A percentile compares a stretch with the other conserved stretches of the same genome.
These are phyloP conservation scores for Neoarius graeffei DNA, from an alignment of 2,113 vertebrate species.

Conservation along the genomic window DNA sequence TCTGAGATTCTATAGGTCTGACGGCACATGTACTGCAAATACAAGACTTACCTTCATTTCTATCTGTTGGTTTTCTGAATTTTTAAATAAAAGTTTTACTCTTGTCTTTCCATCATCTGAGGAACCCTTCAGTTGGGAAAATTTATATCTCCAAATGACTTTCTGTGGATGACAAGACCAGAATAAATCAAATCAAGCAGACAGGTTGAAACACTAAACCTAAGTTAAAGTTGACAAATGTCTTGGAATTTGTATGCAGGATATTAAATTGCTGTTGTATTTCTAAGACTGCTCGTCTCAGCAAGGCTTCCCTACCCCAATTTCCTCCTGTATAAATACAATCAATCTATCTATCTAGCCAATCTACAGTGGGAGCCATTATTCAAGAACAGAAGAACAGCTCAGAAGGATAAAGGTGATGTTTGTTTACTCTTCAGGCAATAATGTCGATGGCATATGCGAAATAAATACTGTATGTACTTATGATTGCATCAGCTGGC, in stretches of 20 bases:
- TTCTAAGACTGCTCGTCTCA: neutral
- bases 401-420: neutral
- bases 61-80: slow-evolving; percentile 87
- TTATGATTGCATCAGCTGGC: neutral
- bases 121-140: slow-evolving; percentile 94
- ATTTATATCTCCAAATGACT: slow-evolving; percentile 88
- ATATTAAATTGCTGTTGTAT: neutral
- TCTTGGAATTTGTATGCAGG: neutral
- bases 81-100: slow-evolving; percentile 90
- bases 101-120: slow-evolving; percentile 91
- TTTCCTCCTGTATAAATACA: slow-evolving; percentile 11
- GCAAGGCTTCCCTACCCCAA: neutral
- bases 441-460: neutral
- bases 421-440: slow-evolving; percentile 11
- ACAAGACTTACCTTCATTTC: slow-evolving; percentile 84
- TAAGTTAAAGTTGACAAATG: slow-evolving; percentile 31
- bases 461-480: slow-evolving; percentile 15
- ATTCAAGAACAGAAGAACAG: neutral
- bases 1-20: neutral
- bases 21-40: neutral
- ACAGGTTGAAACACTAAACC: neutral
- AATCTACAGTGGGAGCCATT: neutral
- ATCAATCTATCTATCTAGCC: neutral
- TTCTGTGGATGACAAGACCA: slow-evolving; percentile 66
- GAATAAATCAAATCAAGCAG: slow-evolving; percentile 28